Evolutionary conservation across 2,797 vertebrate genomes (phyloP), one percentile per base, ranked within the genome.

Genomic region (Silurus lanzhouensis): DNA sequence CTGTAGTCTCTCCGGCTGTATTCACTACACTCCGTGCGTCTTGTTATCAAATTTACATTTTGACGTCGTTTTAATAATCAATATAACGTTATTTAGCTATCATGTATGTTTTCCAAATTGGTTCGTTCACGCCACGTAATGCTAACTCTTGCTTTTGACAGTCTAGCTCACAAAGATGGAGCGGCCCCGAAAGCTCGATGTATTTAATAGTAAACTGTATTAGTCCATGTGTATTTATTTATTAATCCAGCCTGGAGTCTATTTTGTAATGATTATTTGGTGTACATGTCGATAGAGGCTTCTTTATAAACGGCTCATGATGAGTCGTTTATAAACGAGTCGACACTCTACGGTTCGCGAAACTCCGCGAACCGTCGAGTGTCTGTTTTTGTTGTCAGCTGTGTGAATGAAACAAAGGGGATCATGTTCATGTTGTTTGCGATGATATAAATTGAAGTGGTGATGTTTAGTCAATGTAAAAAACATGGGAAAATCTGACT

Each of bases 71-170:
- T 1, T 61, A 5, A 38, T 38, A 4, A 38, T 38, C 38, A 4
- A 44, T 61, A 44, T 78, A 10, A 55, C n/a, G n/a, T 13, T 67
- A 19, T 27, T 66, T 66, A 20, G 19, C 12, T 52, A 1, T 12
- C 6, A 67, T 81, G 27, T 2, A 3, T 48, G 20, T 6, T 20
- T 15, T 63, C 27, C 1, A 13, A 64, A 20, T 58, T 20, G 44
- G 22, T 15, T 78, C 19, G 44, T 52, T 67, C 44, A 6, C 61
- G 25, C 19, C 6, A 6, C 44, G 15, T 81, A 46, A 81, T 81
- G 61, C 78, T 81, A 66, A 66, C n/a, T 19, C 31, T 55, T 27
- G 63, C n/a, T 66, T 61, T 80, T 80, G 78, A 80, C 78, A 81
- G 61, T 52, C 15, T 27, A 20, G 46, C 13, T 48, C 63, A 48